Conservation (phyloP, 2,888 invertebrate species). For the Thelaira solivaga region DNA sequence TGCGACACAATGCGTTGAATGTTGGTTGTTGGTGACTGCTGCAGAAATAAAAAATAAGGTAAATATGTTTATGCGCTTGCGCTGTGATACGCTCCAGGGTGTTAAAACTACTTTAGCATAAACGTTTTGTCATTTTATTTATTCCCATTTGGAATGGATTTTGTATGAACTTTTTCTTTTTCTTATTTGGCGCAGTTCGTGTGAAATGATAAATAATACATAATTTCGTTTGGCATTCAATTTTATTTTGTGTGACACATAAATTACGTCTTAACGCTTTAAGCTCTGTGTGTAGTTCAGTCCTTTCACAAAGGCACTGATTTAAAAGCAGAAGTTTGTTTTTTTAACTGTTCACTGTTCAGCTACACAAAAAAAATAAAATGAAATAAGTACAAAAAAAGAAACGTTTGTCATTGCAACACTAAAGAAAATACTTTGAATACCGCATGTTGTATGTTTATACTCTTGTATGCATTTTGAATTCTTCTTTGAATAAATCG, state of each 20-base stretch:
- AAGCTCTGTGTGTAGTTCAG: conserved; percentile 68
- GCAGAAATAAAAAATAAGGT: neutral
- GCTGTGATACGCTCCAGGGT: conserved; percentile 53
- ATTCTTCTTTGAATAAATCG: too few relatives aligned
- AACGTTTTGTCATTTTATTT: conserved; percentile 46
- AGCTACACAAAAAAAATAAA: too few relatives aligned
- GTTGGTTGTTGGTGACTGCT: conserved; percentile 4
- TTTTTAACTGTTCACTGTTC: neutral
- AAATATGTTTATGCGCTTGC: conserved; percentile 37
- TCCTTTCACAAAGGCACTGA: conserved; percentile 17
- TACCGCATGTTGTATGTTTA: too few relatives aligned
- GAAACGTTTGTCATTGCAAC: too few relatives aligned
- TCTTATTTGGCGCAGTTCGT: conserved; percentile 64
- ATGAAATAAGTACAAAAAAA: too few relatives aligned
- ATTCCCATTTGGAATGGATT: conserved; percentile 32
- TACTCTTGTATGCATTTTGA: too few relatives aligned
- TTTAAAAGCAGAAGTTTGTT: neutral
- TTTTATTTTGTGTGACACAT: conserved; percentile 77
- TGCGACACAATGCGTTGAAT: conserved; percentile 46
- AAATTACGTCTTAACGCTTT: conserved; percentile 78
- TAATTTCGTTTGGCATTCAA: conserved; percentile 77
- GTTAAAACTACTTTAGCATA: conserved; percentile 47
- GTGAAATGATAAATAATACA: conserved; percentile 77
- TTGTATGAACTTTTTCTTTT: neutral
- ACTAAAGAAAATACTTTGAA: too few relatives aligned